Base-by-base conservation (phyloP, 2,113 vertebrate species). In the Albula glossodonta region DNA sequence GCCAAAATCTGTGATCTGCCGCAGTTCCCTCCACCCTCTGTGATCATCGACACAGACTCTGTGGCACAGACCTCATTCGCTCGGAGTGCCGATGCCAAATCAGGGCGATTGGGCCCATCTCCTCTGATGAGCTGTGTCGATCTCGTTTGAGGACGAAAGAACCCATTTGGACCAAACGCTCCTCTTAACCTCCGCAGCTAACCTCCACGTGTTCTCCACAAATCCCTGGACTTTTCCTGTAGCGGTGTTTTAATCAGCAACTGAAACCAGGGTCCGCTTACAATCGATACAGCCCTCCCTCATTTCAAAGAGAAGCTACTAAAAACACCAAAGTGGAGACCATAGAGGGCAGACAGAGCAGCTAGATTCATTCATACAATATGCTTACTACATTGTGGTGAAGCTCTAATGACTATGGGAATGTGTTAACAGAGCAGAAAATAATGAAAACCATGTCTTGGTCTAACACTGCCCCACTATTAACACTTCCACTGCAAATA, bases 281-380 rank as follows among this genome's bases (percentile, higher is more conserved):
- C 86, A 88, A 91, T 89, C 87, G 85, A 91, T 91, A 80, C 11
- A 51, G 22, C 51, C 51, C 80, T n/a, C 80, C 74, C 51, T 88
- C 77, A 84, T 88, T 86, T 88, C 89, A 86, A 70, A 70, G 15
- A 66, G 60, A 15, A 17, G 2, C 49, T 51, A 51, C 60, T 49
- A 0, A 41, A 53, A 53, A 51, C 83, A 77, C 15, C 7, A 48
- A 0, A 2, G 74, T 41, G 10, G 25, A 25, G 22, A 81, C 5
- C 52, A 49, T 22, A 3, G 48, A 77, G n/a, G n/a, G 51, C 0
- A 12, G 78, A 31, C 22, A 82, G 82, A 2, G 1, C 5, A 31
- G 70, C 22, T 31, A 74, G 70, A 6, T 25, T 9, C 19, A n/a
- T 11, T 74, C 70, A 25, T 8, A 31, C 70, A 31, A 10, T 2